Conservation (phyloP, 2,888 invertebrate species). For the Autographa pulchrina region DNA sequence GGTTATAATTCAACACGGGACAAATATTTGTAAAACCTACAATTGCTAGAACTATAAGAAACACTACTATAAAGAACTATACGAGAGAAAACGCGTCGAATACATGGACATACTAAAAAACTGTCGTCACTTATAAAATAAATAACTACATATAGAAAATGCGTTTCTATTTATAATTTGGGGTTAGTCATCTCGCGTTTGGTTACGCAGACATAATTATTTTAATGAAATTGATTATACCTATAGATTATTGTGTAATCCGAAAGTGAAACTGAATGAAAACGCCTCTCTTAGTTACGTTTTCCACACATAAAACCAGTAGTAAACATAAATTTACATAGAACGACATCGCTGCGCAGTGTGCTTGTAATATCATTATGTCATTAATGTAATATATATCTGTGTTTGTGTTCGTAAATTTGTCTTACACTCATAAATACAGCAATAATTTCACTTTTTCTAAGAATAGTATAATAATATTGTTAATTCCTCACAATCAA, state of each 20-base stretch:
- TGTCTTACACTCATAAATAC: background rate
- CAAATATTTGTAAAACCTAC: too few species aligned
- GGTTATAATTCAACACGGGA: too few species aligned
- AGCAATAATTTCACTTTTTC: too few species aligned
- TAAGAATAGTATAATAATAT: too few species aligned
- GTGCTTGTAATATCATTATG: slow-evolving; percentile 37
- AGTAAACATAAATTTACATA: slow-evolving; percentile 46
- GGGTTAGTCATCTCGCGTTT: slow-evolving; percentile 17
- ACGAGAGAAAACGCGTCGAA: background rate
- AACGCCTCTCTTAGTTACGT: slow-evolving; percentile 38
- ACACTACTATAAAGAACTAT: too few species aligned
- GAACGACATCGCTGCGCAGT: slow-evolving; percentile 28
- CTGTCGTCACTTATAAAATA: slow-evolving; percentile 11
- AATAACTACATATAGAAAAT: slow-evolving; percentile 4
- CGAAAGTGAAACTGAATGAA: slow-evolving; percentile 56
- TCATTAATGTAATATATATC: background rate
- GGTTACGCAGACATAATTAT: slow-evolving; percentile 26
- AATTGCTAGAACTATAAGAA: too few species aligned
- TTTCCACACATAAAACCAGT: slow-evolving; percentile 37
- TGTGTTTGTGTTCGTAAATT: background rate
- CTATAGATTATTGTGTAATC: slow-evolving; percentile 49
- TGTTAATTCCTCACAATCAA: too few species aligned
- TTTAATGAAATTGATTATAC: slow-evolving; percentile 38
- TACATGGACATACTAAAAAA: slow-evolving; percentile 11
- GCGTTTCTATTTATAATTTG: slow-evolving; percentile 20